Base-by-base conservation (phyloP, 2,113 vertebrate species). In the Phyllostomus hastatus region DNA sequence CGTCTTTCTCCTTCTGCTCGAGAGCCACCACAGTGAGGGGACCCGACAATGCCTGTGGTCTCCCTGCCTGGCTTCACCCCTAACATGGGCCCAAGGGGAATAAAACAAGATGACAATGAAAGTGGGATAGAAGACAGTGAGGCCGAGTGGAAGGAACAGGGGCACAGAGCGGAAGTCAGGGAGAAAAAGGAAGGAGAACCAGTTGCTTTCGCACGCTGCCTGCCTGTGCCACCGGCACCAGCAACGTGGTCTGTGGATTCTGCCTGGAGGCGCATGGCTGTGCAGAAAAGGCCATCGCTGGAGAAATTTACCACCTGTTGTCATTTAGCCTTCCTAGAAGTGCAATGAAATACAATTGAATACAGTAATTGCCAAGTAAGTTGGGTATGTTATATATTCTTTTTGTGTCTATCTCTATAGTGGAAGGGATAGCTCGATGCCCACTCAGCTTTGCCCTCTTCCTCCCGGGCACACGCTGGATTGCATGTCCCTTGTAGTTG, bases 131-230 rank as follows among this genome's bases (percentile, higher is more conserved):
- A 11, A 48, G 59, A 28, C 24, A 22, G 10, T 10, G 52, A n/a
- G n/a, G 5, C 15, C 20, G 7, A 41, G 73, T 61, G 26, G 31
- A 54, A 35, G 46, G n/a, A 9, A 1, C 20, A n/a, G 26, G 28
- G 10, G 11, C 35, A 1, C 35, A 28, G 2, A 5, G 82, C 0
- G 0, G 33, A 11, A 20, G 22, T 24, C 1, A 1, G 8, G 59
- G 22, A 91, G 93, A 35, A n/a, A 54, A 9, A 28, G 43, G 10
- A n/a, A 41, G 26, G 50, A 11, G 41, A 16, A 9, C 31, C 17
- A 2, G 59, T n/a, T 4, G 17, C n/a, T 35, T 73, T 57, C 10
- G 4, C 80, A 31, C 10, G 5, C 38, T 16, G 48, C 38, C 28
- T 38, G 2, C 38, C 48, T 1, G 1, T 1, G n/a, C 22, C 41